phyloP scores from a whole-genome alignment of 2,888 invertebrate genomes.

The Gordius sp. region DNA sequence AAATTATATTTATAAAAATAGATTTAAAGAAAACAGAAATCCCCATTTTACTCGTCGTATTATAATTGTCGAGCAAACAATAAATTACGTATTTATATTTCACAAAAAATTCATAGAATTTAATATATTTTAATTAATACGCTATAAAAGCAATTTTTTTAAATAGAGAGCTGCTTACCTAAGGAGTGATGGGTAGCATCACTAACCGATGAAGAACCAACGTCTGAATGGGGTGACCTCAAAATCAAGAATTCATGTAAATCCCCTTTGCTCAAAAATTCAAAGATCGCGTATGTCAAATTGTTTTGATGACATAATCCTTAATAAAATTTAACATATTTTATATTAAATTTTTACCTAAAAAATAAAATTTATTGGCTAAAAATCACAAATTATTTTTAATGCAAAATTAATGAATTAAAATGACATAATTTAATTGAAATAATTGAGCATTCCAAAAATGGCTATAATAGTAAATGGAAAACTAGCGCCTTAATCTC shows the following conservation, averaged over 20 bases:
- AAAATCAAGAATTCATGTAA: constrained; percentile 75
- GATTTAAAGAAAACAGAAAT: no score
- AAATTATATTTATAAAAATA: no score
- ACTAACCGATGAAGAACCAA: constrained; percentile 21
- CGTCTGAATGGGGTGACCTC: constrained; percentile 47
- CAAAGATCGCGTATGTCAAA: neutral
- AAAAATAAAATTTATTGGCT: neutral
- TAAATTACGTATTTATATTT: no score
- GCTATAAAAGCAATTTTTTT: no score
- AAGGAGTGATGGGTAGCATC: neutral
- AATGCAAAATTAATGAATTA: neutral
- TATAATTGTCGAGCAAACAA: no score
- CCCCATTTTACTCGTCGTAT: no score
- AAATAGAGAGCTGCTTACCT: no score
- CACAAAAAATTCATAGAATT: no score
- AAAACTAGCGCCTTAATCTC: neutral
- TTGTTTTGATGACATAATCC: neutral
- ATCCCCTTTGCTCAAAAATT: constrained; percentile 42
- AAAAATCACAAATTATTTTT: neutral
- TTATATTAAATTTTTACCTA: neutral
- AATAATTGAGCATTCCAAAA: no score
- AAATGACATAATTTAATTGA: no score
- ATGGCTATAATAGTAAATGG: no score
- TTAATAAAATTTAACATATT: neutral
- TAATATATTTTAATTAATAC: no score